Base-by-base conservation (phyloP, 2,113 vertebrate species). In the Struthio camelus region DNA sequence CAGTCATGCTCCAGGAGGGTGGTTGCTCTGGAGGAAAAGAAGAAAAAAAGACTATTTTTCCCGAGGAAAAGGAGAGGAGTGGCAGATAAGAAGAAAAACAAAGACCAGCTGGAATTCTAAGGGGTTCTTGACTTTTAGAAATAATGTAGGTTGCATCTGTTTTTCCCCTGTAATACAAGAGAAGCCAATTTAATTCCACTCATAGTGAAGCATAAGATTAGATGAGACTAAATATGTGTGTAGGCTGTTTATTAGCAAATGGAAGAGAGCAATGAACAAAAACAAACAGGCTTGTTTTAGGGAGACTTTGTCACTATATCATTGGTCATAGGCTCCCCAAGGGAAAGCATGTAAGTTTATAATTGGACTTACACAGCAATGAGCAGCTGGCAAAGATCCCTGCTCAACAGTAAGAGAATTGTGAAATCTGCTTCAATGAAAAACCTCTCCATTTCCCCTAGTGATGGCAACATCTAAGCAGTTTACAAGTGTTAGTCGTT, bases 221-320 rank as follows among this genome's bases (percentile, higher is more conserved):
- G 79, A 87, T 80, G 81, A 79, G 66, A 56, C 90, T 93, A 89
- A 95, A 89, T 87, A 82, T 48, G 36, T 79, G 87, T 91, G 96
- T 96, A 88, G 93, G 95, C 66, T 93, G 94, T 91, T 95, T 92
- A 95, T 94, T 93, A 97, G 81, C 90, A 96, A 96, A 93, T 93
- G 95, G 89, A 91, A 95, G 71, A 2, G 3, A 94, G 87, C 27
- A 82, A 76, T 36, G 44, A 96, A 94, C 71, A 67, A 93, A 97
- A 96, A 96, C 96, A 97, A 97, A 93, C 95, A 94, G 80, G 73
- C 40, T 93, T 76, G 73, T 87, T 91, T 94, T 65, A 87, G 83
- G 96, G 82, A 78, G 71, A 80, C 46, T 84, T 90, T 91, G 53
- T 89, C 53, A 73, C 86, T 87, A 30, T 95, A 82, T 77, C 81